Evolutionary conservation across 2,113 vertebrate species (phyloP).

Genomic region (Pomatostomus ruficeps): DNA sequence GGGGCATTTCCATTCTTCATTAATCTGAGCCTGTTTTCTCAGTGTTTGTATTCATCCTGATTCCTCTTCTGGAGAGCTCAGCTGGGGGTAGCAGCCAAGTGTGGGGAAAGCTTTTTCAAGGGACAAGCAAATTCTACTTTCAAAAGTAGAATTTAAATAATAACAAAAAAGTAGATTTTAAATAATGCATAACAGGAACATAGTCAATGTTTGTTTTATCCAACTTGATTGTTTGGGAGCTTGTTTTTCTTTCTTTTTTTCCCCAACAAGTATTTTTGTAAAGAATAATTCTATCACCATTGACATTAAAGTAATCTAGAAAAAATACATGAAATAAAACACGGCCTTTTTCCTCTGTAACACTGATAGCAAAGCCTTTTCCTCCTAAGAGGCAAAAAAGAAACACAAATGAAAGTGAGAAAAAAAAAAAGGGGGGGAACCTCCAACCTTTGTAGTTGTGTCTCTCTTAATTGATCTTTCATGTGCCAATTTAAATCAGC

Average conservation of each 20-base stretch:
- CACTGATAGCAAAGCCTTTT: background rate
- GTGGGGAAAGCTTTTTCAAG: conserved; percentile 10
- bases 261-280: background rate
- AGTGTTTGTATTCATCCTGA: conserved; percentile 42
- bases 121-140: background rate
- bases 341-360: background rate
- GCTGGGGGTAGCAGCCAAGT: conserved; percentile 33
- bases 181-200: background rate
- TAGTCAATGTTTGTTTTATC: background rate
- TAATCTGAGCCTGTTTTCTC: conserved; percentile 53
- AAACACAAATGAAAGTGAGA: background rate
- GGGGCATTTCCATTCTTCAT: conserved; percentile 56
- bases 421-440: background rate
- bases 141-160: conserved; percentile 37
- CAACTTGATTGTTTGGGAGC: background rate
- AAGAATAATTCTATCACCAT: background rate
- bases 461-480: conserved; percentile 53
- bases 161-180: background rate
- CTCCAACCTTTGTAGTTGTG: background rate
- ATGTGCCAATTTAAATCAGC: conserved; percentile 30
- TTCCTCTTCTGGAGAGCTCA: conserved; percentile 30
- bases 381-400: background rate
- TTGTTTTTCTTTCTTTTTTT: background rate
- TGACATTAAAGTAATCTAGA: background rate
- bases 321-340: background rate